Evolutionary conservation across 1,140 invertebrate genomes (phyloP).

Genomic region (Platyscapa corneri): DNA sequence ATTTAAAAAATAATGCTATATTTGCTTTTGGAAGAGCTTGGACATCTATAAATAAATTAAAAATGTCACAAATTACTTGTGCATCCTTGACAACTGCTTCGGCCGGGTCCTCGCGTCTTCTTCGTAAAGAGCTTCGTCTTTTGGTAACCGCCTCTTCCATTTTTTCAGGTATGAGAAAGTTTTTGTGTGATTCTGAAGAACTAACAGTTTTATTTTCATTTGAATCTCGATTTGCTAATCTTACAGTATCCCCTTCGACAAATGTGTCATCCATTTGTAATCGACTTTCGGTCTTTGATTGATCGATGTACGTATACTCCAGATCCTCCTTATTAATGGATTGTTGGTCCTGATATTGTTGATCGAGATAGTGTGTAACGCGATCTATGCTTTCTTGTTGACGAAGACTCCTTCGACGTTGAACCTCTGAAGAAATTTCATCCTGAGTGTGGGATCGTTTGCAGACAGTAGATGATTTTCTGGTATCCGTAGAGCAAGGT

Average conservation of each 20-base stretch:
- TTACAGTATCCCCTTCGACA: background rate
- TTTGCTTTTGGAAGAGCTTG: too few relatives aligned
- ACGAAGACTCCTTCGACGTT: conserved; percentile 31
- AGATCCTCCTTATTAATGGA: background rate
- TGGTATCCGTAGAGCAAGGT: background rate
- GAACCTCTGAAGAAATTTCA: background rate
- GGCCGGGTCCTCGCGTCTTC: conserved; percentile 48
- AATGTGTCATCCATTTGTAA: background rate
- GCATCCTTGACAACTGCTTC: conserved; percentile 55
- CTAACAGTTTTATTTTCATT: background rate
- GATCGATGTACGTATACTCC: background rate
- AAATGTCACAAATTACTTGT: background rate
- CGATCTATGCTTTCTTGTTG: conserved; percentile 46
- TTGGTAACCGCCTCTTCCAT: background rate
- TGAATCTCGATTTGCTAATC: background rate
- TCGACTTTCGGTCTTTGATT: background rate
- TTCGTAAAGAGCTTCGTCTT: conserved; percentile 39
- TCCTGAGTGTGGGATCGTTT: conserved; percentile 24
- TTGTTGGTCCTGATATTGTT: background rate
- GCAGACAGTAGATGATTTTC: background rate
- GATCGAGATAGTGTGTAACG: conserved; percentile 27
- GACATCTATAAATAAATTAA: background rate
- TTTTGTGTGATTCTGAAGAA: background rate
- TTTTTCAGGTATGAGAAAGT: background rate
- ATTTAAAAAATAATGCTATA: too few relatives aligned